Base-by-base conservation (phyloP, 2,797 vertebrate genomes). In the Masticophis lateralis region DNA sequence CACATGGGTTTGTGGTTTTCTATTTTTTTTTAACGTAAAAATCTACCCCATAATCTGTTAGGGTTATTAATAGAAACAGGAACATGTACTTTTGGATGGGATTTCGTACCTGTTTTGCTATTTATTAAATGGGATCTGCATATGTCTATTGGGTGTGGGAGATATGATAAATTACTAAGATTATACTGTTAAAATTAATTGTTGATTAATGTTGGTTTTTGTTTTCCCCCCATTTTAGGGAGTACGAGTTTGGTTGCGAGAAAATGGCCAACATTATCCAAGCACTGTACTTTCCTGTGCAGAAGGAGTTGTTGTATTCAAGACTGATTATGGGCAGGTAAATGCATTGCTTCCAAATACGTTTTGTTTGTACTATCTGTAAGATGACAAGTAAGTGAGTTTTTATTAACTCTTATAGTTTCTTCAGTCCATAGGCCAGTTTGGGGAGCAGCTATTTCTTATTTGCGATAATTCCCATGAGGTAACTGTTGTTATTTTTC, bases 321-420 rank as follows among this genome's bases (percentile, higher is more conserved):
- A 97, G 96, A 99, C 99, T 0, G 98, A 99, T 97, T 99, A 99
- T 94, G 99, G 99, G 86, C 98, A 99, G 99, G 99, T 99, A 97
- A 97, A 98, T n/a, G 0, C 43, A 32, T 10, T 0, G 0, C 37
- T 93, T 9, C 14, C 92, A 6, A 88, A 53, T 6, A 55, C 18
- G 66, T 94, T 93, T 66, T 91, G 8, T 18, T 7, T 0, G 13
- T 92, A 16, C 37, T 10, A n/a, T 57, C 27, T 27, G 11, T 53
- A 53, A 16, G 10, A 9, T 47, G 79, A 12, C 11, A 86, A 90
- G 56, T 57, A 51, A 22, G 11, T 63, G 32, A 43, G 10, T 66
- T 63, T 28, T 28, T 55, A 28, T 3, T 3, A 11, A 69, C 20
- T 28, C n/a, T 59, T 5, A 11, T 16, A 43, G 16, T 63, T 16